Percentiles rank a stretch among this genome's conserved stretches.
phyloP scores from a whole-genome alignment of 2,113 vertebrate genomes.

The Hyperopisus bebe region DNA sequence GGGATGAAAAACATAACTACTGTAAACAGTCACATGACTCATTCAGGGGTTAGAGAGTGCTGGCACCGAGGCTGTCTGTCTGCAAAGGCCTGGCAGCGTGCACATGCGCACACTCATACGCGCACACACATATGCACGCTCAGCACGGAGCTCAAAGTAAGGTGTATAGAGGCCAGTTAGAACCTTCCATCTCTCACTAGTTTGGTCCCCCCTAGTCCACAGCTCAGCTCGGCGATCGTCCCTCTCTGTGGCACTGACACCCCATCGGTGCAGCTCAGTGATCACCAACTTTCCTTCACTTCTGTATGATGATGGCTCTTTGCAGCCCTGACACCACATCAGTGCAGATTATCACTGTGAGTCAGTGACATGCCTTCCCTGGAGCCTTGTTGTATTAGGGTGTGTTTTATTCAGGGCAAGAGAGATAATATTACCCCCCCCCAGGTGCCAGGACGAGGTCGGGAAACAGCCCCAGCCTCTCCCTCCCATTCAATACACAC shows the following conservation, averaged over 20 bases:
- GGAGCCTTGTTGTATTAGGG: not conserved
- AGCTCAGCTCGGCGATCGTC: not conserved
- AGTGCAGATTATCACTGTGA: too few species aligned
- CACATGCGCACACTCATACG: not conserved
- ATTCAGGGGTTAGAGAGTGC: not conserved
- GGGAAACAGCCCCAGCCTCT: not conserved
- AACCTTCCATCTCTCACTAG: not conserved
- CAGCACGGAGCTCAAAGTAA: not conserved
- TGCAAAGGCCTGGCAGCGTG: not conserved
- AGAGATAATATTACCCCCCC: too few species aligned
- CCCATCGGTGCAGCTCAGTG: not conserved
- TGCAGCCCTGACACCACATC: too few species aligned
- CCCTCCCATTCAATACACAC: not conserved
- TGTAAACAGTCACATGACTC: constrained; percentile 14
- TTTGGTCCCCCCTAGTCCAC: not conserved
- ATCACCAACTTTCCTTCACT: too few species aligned
- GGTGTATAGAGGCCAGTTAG: not conserved
- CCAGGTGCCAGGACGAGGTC: not conserved
- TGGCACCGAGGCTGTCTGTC: not conserved
- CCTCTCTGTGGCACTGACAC: not conserved
- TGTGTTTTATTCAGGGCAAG: too few species aligned
- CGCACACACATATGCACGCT: not conserved
- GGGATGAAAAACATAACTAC: not conserved
- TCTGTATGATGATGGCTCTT: too few species aligned
- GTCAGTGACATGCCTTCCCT: not conserved